phyloP scores from a whole-genome alignment of 2,113 vertebrate species.

The Corythoichthys haematopterus region DNA sequence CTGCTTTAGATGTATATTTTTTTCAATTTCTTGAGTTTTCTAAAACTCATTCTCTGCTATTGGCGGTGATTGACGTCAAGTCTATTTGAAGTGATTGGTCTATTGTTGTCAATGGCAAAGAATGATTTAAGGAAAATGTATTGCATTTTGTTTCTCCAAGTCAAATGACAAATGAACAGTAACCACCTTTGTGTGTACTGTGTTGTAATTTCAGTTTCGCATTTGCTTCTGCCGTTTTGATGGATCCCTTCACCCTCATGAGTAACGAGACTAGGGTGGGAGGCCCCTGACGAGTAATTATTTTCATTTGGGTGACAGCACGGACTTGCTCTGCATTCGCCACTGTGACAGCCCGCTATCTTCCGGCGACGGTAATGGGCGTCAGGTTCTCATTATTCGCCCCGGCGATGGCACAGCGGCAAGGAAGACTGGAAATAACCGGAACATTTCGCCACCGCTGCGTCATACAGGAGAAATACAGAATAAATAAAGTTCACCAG shows the following conservation, averaged over 20 bases:
- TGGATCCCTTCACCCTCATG: constrained; percentile 40
- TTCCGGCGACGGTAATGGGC: constrained; percentile 61
- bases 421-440: constrained; percentile 62
- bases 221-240: constrained; percentile 2
- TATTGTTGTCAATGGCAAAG: too few species aligned
- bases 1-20: neutral
- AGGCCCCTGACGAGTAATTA: constrained; percentile 71
- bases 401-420: constrained; percentile 39
- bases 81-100: too few species aligned
- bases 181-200: constrained; percentile 5
- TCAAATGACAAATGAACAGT: constrained; percentile 2
- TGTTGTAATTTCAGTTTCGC: constrained; percentile 25
- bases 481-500: constrained; percentile 5
- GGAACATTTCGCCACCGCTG: constrained; percentile 47
- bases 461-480: constrained; percentile 20
- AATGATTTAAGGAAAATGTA: too few species aligned
- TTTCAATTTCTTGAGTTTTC: neutral
- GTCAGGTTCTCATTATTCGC: constrained; percentile 64
- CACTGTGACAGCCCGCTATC: constrained; percentile 62
- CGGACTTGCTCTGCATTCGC: constrained; percentile 62
- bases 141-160: neutral
- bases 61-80: neutral
- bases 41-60: neutral
- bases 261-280: constrained; percentile 69
- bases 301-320: constrained; percentile 68